Evolutionary conservation across 2,113 vertebrate species (phyloP), one percentile per base, ranked within the genome.

Genomic region (Pelmatolapia mariae): DNA sequence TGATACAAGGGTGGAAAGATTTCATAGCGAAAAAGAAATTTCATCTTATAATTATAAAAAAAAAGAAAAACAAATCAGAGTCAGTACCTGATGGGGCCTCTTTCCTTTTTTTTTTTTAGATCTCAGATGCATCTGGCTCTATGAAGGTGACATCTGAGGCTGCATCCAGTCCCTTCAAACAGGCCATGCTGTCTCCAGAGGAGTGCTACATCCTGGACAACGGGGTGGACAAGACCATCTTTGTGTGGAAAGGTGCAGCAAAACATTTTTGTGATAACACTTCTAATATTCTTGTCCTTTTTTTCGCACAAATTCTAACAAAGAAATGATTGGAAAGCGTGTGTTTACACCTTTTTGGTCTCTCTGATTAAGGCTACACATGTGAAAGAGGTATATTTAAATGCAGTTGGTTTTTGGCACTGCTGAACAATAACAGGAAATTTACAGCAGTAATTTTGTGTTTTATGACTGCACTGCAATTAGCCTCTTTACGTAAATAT

Each of bases 181-280:
- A 97, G 94, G 93, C 88, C 84, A 95, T 95, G 94, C 83, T 97
- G 80, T 89, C 91, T n/a, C 90, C 92, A 5, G 92, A 93, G 6
- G 97, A 97, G 43, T 97, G 96, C 92, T 97, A 92, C 95, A 96
- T 97, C 85, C 87, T 97, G 86, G 97, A 97, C 93, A 97, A 97
- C 2, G 97, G 96, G 3, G 59, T 81, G 68, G 95, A 96, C 90
- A 89, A 40, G 7, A 96, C 94, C 87, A 95, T 97, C 89, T 97
- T 97, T 61, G 92, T 97, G 10, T 97, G 97, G 97, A 97, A 97
- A 96, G 97, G 97, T 97, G 82, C 8, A 9, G 36, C 61, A 38
- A 29, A 61, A 86, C 53, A 54, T 54, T 3, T 3, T 50, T 16
- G n/a, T 33, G 15, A 68, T 47, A 12, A 29, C 36, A 22, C 26